These are phyloP conservation scores for Mus spicilegus DNA, from an alignment of 2,113 vertebrate genomes.

Conservation along the genomic window DNA sequence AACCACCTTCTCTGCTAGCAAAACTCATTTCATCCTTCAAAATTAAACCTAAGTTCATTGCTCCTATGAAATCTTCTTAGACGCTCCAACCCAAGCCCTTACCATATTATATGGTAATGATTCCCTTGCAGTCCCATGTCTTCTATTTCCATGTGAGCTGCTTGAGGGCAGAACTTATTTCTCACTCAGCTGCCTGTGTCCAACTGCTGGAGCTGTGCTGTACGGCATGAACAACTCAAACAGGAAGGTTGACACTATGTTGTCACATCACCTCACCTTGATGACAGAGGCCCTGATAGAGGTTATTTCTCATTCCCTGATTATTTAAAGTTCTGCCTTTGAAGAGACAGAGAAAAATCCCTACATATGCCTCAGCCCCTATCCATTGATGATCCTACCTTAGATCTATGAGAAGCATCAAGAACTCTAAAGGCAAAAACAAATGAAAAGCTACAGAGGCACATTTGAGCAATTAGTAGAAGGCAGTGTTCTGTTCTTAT, in stretches of 20 bases:
- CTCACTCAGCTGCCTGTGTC: neutral
- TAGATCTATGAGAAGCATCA: neutral
- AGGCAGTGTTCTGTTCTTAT: neutral
- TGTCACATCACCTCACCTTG: neutral
- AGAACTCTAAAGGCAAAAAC: neutral
- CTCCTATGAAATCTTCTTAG: neutral
- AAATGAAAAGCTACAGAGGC: neutral
- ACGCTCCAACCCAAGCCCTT: no score
- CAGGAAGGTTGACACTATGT: neutral
- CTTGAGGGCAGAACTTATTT: neutral
- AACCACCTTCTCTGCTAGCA: neutral
- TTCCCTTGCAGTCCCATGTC: neutral
- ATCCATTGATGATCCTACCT: neutral
- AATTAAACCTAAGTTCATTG: neutral
- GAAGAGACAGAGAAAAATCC: neutral
- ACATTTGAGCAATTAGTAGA: neutral
- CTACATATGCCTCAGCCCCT: neutral
- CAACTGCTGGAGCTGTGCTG: neutral
- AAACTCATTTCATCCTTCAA: neutral
- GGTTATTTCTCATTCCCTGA: neutral
- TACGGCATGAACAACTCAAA: neutral
- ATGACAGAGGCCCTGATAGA: neutral
- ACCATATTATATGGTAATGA: neutral
- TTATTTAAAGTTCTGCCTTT: neutral
- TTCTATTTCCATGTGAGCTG: neutral